Evolutionary conservation across 2,113 vertebrate species (phyloP).

Genomic region (Clarias gariepinus): DNA sequence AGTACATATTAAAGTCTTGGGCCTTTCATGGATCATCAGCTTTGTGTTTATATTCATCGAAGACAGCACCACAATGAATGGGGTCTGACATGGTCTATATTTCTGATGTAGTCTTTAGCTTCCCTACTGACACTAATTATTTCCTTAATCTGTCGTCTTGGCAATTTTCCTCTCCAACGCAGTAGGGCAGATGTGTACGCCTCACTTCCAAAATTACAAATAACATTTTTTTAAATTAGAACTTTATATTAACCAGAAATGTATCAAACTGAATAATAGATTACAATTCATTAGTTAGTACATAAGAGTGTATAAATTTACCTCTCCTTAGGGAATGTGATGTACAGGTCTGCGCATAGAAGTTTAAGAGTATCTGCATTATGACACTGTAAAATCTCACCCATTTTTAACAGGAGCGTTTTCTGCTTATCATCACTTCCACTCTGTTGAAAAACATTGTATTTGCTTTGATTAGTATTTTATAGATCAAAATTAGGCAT

Average conservation of each 20-base stretch:
- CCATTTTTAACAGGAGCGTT: conserved; percentile 40
- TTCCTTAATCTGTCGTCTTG: conserved; percentile 9
- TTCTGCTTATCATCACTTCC: conserved; percentile 33
- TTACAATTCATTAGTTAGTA: background rate
- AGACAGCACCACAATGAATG: conserved; percentile 4
- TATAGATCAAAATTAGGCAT: background rate
- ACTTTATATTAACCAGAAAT: conserved; percentile 3
- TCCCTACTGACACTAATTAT: conserved; percentile 45
- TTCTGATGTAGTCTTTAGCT: background rate
- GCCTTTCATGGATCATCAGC: background rate
- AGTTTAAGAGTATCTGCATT: conserved; percentile 39
- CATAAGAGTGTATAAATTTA: conserved; percentile 27
- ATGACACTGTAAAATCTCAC: conserved; percentile 43
- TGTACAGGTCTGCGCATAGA: background rate
- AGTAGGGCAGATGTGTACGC: conserved; percentile 52
- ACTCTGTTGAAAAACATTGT: conserved; percentile 50
- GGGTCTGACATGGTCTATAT: background rate
- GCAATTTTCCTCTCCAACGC: conserved; percentile 55
- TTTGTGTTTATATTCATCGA: conserved; percentile 15
- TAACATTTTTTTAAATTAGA: background rate
- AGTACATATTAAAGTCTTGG: background rate
- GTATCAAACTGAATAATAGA: background rate
- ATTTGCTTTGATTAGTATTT: background rate
- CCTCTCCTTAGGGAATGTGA: conserved; percentile 32
- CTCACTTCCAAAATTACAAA: conserved; percentile 45